Evolutionary conservation across 2,113 vertebrate genomes (phyloP).

Genomic region (Ictalurus furcatus): DNA sequence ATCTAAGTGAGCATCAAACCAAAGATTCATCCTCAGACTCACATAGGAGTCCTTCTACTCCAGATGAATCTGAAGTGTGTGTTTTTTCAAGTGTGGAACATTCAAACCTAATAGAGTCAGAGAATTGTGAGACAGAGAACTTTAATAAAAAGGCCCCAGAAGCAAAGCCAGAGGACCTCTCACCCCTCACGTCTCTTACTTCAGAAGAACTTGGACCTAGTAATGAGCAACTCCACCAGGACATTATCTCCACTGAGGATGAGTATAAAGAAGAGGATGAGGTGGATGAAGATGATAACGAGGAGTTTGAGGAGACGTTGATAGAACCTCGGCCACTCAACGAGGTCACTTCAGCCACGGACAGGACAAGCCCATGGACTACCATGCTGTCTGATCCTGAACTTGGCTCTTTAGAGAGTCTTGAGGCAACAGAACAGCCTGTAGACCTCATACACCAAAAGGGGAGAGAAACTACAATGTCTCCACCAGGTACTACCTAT

Average conservation of each 20-base stretch:
- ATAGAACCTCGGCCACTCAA: constrained; percentile 85
- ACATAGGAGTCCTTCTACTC: not conserved
- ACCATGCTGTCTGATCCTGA: constrained; percentile 82
- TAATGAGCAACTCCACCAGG: constrained; percentile 27
- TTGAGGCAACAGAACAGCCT: constrained; percentile 33
- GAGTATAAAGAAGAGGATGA: constrained; percentile 30
- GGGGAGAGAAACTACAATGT: not conserved
- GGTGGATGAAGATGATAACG: constrained; percentile 63
- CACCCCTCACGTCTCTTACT: constrained; percentile 33
- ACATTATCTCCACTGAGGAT: not conserved
- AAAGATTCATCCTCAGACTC: constrained; percentile 6
- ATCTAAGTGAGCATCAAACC: constrained; percentile 26
- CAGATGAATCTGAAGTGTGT: not conserved
- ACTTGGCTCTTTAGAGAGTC: constrained; percentile 60
- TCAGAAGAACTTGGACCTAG: constrained; percentile 42
- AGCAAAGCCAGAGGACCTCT: constrained; percentile 28
- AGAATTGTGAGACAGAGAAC: constrained; percentile 25
- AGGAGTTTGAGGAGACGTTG: constrained; percentile 87
- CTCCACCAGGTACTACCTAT: not conserved
- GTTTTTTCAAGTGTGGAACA: constrained; percentile 8
- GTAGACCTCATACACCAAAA: constrained; percentile 27
- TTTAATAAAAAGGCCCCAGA: constrained; percentile 42
- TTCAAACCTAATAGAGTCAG: constrained; percentile 14
- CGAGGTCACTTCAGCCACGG: constrained; percentile 83
- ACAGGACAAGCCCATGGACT: constrained; percentile 92